phyloP scores from a whole-genome alignment of 2,888 invertebrate species.

The Adela reaumurella region DNA sequence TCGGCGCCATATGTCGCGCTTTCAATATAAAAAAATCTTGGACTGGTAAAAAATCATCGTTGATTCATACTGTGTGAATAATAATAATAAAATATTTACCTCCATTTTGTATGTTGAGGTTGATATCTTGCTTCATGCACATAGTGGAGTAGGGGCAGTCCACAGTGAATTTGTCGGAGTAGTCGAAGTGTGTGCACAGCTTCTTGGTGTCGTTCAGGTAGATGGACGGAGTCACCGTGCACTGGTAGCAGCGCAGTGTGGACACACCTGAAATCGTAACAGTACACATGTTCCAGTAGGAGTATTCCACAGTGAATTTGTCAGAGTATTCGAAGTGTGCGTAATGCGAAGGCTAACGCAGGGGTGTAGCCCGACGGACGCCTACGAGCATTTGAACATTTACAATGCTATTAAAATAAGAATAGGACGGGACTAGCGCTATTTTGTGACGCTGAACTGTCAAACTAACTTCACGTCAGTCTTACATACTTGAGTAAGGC shows the following conservation, averaged over 20 bases:
- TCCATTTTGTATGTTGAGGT: constrained; percentile 63
- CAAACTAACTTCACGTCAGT: too few species aligned
- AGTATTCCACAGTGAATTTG: constrained; percentile 70
- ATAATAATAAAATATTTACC: constrained; percentile 52
- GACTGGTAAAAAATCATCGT: too few species aligned
- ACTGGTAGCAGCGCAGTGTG: constrained; percentile 70
- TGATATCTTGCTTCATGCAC: constrained; percentile 74
- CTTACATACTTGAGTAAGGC: too few species aligned
- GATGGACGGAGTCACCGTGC: constrained; percentile 59
- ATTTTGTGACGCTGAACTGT: too few species aligned
- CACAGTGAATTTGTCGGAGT: constrained; percentile 64
- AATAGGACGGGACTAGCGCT: too few species aligned
- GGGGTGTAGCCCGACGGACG: too few species aligned
- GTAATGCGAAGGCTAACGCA: too few species aligned
- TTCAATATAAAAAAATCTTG: too few species aligned
- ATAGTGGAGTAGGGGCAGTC: constrained; percentile 80
- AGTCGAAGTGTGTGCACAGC: constrained; percentile 74
- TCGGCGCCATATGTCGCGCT: too few species aligned
- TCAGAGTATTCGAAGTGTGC: constrained; percentile 71
- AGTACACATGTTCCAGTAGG: constrained; percentile 80
- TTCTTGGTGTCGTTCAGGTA: constrained; percentile 60
- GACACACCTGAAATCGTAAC: constrained; percentile 37
- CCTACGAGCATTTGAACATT: too few species aligned
- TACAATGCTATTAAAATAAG: too few species aligned
- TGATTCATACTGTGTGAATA: too few species aligned